Evolutionary conservation across 2,113 vertebrate genomes (phyloP).

Genomic region (Cardinalis cardinalis): DNA sequence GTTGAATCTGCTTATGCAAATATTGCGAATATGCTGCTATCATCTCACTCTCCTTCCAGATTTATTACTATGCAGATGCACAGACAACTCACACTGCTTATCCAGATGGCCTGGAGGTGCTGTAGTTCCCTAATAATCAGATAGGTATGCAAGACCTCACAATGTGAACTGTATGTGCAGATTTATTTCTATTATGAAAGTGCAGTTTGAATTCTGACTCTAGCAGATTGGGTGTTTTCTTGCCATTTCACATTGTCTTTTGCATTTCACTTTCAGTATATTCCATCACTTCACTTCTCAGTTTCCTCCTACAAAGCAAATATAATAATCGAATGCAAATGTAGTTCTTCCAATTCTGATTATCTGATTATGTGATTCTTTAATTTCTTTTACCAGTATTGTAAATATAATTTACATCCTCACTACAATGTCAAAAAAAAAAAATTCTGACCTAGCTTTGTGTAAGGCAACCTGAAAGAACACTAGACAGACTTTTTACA

Average conservation of each 20-base stretch:
- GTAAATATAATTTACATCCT: background rate
- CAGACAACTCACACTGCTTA: constrained; percentile 69
- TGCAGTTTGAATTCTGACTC: background rate
- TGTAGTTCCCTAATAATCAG: constrained; percentile 76
- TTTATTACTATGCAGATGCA: constrained; percentile 73
- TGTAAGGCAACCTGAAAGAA: background rate
- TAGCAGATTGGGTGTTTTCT: background rate
- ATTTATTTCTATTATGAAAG: background rate
- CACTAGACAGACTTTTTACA: background rate
- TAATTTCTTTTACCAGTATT: background rate
- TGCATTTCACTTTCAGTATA: background rate
- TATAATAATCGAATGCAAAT: background rate
- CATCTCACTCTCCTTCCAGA: constrained; percentile 52
- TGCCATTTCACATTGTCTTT: background rate
- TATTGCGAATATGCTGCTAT: background rate
- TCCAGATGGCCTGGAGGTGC: constrained; percentile 67
- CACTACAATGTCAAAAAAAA: background rate
- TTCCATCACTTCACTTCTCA: background rate
- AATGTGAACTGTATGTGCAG: background rate
- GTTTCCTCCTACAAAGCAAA: background rate
- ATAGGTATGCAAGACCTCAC: constrained; percentile 64
- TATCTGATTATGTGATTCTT: background rate
- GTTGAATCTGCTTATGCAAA: constrained; percentile 15
- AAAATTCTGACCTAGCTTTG: background rate
- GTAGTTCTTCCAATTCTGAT: background rate